A percentile compares a stretch with the other conserved stretches of the same genome.
Evolutionary conservation across 2,888 invertebrate species (phyloP).

Genomic region (Lordiphosa andalusiaca): DNA sequence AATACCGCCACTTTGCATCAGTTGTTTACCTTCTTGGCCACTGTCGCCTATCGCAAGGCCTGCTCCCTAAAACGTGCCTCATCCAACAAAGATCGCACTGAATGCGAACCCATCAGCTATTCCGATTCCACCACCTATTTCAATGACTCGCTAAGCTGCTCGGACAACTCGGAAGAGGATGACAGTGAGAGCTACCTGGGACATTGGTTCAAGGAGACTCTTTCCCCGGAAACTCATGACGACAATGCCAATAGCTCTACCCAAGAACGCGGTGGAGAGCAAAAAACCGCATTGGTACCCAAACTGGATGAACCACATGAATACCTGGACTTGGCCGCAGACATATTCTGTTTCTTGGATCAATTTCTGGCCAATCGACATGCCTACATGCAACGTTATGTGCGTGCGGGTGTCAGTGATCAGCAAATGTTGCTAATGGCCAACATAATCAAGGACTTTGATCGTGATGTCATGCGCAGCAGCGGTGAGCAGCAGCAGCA

Average conservation of each 20-base stretch:
- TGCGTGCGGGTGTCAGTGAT: conserved; percentile 87
- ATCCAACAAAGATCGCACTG: conserved; percentile 86
- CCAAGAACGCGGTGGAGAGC: conserved; percentile 82
- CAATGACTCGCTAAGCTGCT: conserved; percentile 95
- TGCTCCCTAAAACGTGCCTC: conserved; percentile 90
- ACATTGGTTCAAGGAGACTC: conserved; percentile 96
- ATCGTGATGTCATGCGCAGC: conserved; percentile 92
- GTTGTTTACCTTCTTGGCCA: conserved; percentile 92
- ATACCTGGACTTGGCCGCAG: conserved; percentile 92
- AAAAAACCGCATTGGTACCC: conserved; percentile 83
- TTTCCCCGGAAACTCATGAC: conserved; percentile 84
- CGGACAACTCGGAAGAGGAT: conserved; percentile 95
- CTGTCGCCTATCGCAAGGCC: conserved; percentile 94
- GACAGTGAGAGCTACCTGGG: conserved; percentile 83
- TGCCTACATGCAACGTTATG: conserved; percentile 84
- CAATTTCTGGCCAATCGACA: conserved; percentile 84
- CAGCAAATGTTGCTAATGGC: conserved; percentile 94
- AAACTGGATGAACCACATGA: conserved; percentile 90
- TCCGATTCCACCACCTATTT: conserved; percentile 98
- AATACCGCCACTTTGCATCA: conserved; percentile 82
- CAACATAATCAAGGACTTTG: conserved; percentile 93
- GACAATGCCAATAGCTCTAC: conserved; percentile 82
- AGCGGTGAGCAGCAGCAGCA: conserved; percentile 83
- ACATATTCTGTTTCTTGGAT: conserved; percentile 92
- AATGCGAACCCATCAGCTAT: conserved; percentile 90